Base-by-base conservation (phyloP, 2,888 invertebrate genomes). In the Cheilosia pagana region DNA sequence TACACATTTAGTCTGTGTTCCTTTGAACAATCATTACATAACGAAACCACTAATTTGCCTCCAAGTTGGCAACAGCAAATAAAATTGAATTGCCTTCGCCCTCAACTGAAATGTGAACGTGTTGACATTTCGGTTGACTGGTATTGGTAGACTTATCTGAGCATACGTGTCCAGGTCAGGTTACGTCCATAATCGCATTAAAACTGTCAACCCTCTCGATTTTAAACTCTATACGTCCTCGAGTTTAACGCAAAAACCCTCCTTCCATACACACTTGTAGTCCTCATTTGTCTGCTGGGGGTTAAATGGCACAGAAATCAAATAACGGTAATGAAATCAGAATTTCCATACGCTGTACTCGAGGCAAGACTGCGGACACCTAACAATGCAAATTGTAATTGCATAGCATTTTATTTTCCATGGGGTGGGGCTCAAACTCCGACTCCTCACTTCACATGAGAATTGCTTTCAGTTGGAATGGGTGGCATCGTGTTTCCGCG, bases 11-110 rank as follows among this genome's bases (percentile, higher is more conserved):
- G 43, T 59, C 55, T 14, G 48, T 59, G 62, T 74, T 78, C 67
- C 72, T 62, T 62, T 82, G 78, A 82, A 72, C 72, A 82, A 65
- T 72, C 65, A 78, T 82, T 86, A 88, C 89, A 89, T 88, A 90
- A 91, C 90, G 89, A 88, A 89, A 89, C 90, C 90, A 89, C 90
- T 89, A 90, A 91, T 90, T 90, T 88, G 88, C 87, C 72, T 67
- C 71, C 71, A 82, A 82, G n/a, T 71, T 53, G 31, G 50, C 28
- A 16, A 45, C 16, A 53, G 16, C 55, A 55, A 62, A 70, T 59
- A 50, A 83, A 83, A 83, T 83, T 83, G 68, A 78, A 83, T 78
- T 83, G 79, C 67, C 16, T 12, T 28, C n/a, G n/a, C 62, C 63
- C 70, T 60, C 53, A 16, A 7, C 19, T 19, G 50, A 31, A 39